These are phyloP conservation scores for Drosophila dives DNA, from an alignment of 2,888 invertebrate genomes.

Conservation along the genomic window DNA sequence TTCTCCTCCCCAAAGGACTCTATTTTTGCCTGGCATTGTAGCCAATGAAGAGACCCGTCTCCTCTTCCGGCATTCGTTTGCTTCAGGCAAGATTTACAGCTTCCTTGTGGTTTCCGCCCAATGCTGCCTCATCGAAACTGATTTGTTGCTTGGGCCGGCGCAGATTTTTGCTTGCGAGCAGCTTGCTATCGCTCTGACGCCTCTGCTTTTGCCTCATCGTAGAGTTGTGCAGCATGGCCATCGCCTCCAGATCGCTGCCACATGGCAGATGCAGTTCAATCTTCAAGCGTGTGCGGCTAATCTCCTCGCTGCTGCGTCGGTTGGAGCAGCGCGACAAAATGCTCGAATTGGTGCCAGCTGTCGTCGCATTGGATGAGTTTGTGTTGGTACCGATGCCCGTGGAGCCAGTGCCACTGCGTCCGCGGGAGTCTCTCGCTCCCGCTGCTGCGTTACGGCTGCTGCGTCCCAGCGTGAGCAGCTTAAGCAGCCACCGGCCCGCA, in stretches of 20 bases:
- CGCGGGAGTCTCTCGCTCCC: conserved; percentile 26
- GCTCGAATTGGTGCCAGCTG: conserved; percentile 86
- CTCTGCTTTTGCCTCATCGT: conserved; percentile 37
- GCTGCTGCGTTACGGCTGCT: conserved; percentile 33
- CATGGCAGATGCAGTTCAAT: conserved; percentile 76
- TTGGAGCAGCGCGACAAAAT: conserved; percentile 88
- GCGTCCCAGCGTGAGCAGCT: conserved; percentile 66
- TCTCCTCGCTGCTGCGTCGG: conserved; percentile 86
- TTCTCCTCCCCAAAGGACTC: not conserved
- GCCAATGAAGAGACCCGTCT: not conserved
- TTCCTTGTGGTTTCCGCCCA: conserved; percentile 52
- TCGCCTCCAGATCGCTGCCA: conserved; percentile 76
- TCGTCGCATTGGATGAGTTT: conserved; percentile 86
- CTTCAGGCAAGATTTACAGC: conserved; percentile 48
- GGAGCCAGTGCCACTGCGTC: conserved; percentile 70
- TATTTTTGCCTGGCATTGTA: not conserved
- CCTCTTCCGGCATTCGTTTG: conserved; percentile 1
- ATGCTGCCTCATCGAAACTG: conserved; percentile 80
- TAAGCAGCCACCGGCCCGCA: conserved; percentile 47
- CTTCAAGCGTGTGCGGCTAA: conserved; percentile 67
- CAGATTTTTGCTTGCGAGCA: conserved; percentile 29
- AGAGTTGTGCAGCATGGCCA: conserved; percentile 79
- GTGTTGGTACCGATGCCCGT: conserved; percentile 86
- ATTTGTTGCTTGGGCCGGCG: conserved; percentile 78
- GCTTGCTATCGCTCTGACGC: conserved; percentile 53